A percentile compares a stretch with the other conserved stretches of the same genome.
phyloP scores from a whole-genome alignment of 2,113 vertebrate genomes.

The Sapayoa aenigma region DNA sequence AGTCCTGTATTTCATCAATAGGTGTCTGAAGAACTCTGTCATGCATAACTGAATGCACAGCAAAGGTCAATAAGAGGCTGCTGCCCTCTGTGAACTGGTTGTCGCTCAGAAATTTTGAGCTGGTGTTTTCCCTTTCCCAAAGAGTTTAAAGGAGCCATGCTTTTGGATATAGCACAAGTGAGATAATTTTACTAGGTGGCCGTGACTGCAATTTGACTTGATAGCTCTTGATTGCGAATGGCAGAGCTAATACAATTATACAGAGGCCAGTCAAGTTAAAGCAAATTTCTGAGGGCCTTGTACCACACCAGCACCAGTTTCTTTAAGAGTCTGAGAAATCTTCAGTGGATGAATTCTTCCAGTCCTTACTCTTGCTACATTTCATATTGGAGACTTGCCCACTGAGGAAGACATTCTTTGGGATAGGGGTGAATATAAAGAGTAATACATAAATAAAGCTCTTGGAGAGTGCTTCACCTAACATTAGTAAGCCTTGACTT shows the following conservation, averaged over 20 bases:
- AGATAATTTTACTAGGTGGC: not conserved
- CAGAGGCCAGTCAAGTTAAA: not conserved
- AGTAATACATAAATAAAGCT: not conserved
- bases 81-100: not conserved
- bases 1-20: not conserved
- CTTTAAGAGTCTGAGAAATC: not conserved
- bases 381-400: not conserved
- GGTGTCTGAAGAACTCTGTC: not conserved
- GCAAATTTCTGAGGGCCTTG: not conserved
- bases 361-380: not conserved
- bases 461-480: not conserved
- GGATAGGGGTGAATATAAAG: not conserved
- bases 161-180: rapidly evolving
- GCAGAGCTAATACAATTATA: not conserved
- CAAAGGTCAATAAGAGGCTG: not conserved
- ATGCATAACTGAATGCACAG: not conserved
- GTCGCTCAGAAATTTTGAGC: rapidly evolving
- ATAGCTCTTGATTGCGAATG: not conserved
- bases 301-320: not conserved
- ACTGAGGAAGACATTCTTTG: not conserved
- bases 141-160: not conserved
- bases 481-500: not conserved
- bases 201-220: not conserved
- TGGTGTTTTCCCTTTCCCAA: not conserved
- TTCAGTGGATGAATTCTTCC: not conserved